Evolutionary conservation across 2,113 vertebrate genomes (phyloP), one percentile per base, ranked within the genome.

Genomic region (Ibidorhyncha struthersii): DNA sequence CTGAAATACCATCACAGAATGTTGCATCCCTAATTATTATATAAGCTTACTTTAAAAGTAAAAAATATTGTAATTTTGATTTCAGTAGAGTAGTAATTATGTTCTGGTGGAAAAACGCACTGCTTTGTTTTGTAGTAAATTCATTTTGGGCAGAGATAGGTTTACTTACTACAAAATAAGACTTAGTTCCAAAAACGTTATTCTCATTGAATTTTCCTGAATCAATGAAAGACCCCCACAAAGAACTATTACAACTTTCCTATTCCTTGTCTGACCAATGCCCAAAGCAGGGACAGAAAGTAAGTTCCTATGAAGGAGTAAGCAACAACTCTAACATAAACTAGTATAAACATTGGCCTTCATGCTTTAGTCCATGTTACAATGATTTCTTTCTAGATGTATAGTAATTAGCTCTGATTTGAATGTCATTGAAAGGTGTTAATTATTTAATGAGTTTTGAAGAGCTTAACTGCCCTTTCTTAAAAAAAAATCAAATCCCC

Each of bases 391-490:
- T 86, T 88, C 40, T 30, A 56, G 14, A 84, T 78, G 29, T 80
- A 43, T 47, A 66, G 3, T 38, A 90, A 94, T 95, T 88, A 47
- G 18, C 25, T 88, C 36, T 79, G 50, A 82, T 65, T 92, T 87
- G 70, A 95, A 74, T 90, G 59, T 67, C 58, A 40, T 63, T 93
- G 82, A 89, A 96, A 95, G n/a, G 25, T 59, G n/a, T 93, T 90
- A 95, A 88, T 97, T 93, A 69, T 92, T 95, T 74, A 92, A 90
- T 58, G 53, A 92, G 32, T 79, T 95, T 95, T 58, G 19, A 91
- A 95, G 50, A 73, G 11, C 8, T 85, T 74, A 61, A 52, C 29
- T 61, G 13, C 3, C 6, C 34, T 90, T 86, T 53, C 41, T 53
- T 88, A 2, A 7, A 80, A 86, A 61, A 65, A 20, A 2, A 2